phyloP scores from a whole-genome alignment of 2,888 invertebrate genomes.

The Leptopilina syphax region DNA sequence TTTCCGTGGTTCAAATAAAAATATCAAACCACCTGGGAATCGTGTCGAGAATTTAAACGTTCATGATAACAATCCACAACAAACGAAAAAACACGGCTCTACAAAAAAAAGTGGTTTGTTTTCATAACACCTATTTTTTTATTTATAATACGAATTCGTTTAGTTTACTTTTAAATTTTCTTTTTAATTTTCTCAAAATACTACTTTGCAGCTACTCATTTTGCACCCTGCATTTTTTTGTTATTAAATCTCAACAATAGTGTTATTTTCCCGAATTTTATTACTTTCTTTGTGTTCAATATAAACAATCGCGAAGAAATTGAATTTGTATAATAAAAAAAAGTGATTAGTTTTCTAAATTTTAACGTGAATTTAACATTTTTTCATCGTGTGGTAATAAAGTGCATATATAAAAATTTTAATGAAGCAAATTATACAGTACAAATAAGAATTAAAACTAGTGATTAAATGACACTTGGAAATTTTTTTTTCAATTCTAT shows the following conservation, averaged over 20 bases:
- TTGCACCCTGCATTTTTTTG: too few species aligned
- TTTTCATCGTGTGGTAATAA: neutral
- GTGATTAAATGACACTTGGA: conserved; percentile 1
- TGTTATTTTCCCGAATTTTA: too few species aligned
- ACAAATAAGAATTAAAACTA: neutral
- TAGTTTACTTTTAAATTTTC: too few species aligned
- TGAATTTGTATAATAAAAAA: too few species aligned
- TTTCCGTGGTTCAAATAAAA: conserved; percentile 59
- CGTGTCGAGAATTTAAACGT: conserved; percentile 63
- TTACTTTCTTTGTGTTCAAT: too few species aligned
- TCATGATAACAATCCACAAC: conserved; percentile 49
- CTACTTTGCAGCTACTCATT: neutral
- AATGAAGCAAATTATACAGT: neutral
- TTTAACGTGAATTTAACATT: neutral
- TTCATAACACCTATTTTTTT: conserved; percentile 2
- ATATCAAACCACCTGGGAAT: conserved; percentile 51
- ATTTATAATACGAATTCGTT: neutral
- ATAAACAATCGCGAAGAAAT: too few species aligned
- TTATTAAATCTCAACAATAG: too few species aligned
- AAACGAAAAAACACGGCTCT: conserved; percentile 50
- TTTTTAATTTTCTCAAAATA: too few species aligned
- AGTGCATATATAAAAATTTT: neutral
- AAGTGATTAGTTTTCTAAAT: too few species aligned
- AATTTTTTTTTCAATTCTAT: neutral
- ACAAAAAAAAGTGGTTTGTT: conserved; percentile 58